phyloP scores from a whole-genome alignment of 2,113 vertebrate species.

The Cephalopterus ornatus region DNA sequence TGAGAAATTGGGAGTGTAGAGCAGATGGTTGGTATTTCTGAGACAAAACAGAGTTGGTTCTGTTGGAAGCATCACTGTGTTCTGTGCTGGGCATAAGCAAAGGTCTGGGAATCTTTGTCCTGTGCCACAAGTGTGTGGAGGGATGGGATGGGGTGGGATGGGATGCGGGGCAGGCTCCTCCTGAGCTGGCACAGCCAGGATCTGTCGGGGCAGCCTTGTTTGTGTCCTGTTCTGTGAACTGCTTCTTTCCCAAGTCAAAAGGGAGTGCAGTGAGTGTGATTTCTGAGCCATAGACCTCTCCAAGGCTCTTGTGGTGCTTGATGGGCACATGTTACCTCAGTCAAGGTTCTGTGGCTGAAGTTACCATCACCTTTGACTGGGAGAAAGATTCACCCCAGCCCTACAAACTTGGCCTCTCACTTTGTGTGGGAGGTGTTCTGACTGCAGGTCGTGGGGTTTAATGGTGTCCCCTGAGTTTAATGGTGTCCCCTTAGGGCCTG shows the following conservation, averaged over 20 bases:
- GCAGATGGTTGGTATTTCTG: slow-evolving; percentile 52
- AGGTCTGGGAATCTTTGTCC: not conserved
- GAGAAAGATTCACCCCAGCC: not conserved
- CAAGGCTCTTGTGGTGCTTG: not conserved
- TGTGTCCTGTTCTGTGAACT: not conserved
- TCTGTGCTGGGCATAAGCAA: not conserved
- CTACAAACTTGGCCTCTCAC: not conserved
- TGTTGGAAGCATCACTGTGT: not conserved
- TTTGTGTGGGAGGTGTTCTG: not conserved
- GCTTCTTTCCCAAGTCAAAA: not conserved
- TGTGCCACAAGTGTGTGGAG: rapidly evolving
- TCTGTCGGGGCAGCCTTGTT: not conserved
- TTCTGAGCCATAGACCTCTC: not conserved
- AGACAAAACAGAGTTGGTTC: not conserved
- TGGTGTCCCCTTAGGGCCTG: not conserved
- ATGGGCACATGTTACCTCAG: not conserved
- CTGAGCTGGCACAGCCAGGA: not conserved
- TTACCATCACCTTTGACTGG: not conserved
- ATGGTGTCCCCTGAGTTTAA: not conserved
- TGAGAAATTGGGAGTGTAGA: not conserved
- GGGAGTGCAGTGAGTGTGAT: not conserved
- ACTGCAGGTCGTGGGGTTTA: not conserved
- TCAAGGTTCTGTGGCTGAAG: not conserved
- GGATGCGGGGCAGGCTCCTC: not conserved
- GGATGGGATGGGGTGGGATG: not conserved